These are phyloP conservation scores for Pseudomugil gertrudae DNA, from an alignment of 2,797 vertebrate species.

Conservation along the genomic window DNA sequence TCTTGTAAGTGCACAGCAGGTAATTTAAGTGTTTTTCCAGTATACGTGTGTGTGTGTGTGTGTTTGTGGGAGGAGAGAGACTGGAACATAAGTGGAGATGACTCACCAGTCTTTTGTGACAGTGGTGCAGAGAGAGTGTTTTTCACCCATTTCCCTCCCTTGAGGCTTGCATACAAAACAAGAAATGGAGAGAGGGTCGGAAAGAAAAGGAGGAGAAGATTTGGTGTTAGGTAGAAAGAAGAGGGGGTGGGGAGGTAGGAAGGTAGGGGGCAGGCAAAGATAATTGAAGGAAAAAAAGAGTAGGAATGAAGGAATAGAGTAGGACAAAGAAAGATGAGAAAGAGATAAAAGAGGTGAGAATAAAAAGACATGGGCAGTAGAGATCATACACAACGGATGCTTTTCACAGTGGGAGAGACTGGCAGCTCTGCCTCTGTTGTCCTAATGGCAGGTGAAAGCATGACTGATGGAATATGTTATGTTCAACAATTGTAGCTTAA, in stretches of 20 bases:
- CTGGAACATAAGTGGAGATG: slow-evolving; percentile 80
- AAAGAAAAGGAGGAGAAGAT: slow-evolving; percentile 56
- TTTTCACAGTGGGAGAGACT: slow-evolving; percentile 46
- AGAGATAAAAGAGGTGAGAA: slow-evolving; percentile 65
- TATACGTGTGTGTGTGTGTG: slow-evolving; percentile 33
- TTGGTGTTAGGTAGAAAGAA: slow-evolving; percentile 63
- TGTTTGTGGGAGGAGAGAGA: slow-evolving; percentile 73
- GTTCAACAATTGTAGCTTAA: slow-evolving; percentile 43
- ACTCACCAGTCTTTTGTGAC: slow-evolving; percentile 83
- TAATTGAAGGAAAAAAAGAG: slow-evolving; percentile 59
- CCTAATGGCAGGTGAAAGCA: slow-evolving; percentile 66
- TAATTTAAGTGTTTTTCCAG: slow-evolving; percentile 70
- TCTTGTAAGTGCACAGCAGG: slow-evolving; percentile 72
- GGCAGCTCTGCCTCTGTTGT: slow-evolving; percentile 40
- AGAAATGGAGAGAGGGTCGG: slow-evolving; percentile 70
- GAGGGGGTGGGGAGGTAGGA: no score
- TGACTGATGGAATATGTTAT: slow-evolving; percentile 53
- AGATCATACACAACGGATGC: slow-evolving; percentile 63
- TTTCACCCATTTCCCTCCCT: slow-evolving; percentile 74
- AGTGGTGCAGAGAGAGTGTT: slow-evolving; percentile 81
- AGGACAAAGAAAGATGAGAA: slow-evolving; percentile 34
- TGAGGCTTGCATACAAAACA: slow-evolving; percentile 74
- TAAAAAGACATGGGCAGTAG: slow-evolving; percentile 55
- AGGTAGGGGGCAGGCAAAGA: slow-evolving; percentile 32
- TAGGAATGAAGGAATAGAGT: slow-evolving; percentile 34